These are phyloP conservation scores for Tupaia tana DNA, from an alignment of 2,113 vertebrate genomes.

Conservation along the genomic window DNA sequence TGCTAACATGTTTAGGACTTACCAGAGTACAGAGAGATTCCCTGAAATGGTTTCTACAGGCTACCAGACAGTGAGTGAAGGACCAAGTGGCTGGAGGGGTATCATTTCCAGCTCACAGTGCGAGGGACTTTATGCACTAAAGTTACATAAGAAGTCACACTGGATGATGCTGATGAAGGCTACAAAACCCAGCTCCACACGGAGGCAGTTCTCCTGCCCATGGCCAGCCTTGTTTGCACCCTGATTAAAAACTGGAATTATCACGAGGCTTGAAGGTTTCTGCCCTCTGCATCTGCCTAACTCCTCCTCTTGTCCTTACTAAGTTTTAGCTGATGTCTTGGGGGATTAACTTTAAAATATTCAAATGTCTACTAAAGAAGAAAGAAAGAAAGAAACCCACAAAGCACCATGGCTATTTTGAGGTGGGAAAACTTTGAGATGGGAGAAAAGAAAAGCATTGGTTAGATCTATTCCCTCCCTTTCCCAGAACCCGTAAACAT, in stretches of 20 bases:
- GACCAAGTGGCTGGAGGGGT: background rate
- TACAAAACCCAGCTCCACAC: background rate
- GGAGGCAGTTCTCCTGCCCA: background rate
- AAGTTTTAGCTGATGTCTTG: background rate
- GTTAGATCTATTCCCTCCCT: background rate
- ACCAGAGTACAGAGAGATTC: background rate
- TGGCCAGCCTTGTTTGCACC: background rate
- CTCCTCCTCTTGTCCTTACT: constrained; percentile 1
- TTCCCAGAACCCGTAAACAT: background rate
- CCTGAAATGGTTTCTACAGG: background rate
- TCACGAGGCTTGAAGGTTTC: background rate
- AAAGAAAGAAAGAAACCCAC: background rate
- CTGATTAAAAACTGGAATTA: background rate
- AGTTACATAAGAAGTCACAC: background rate
- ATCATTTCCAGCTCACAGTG: background rate
- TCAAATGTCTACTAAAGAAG: background rate
- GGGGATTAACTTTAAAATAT: constrained; percentile 7
- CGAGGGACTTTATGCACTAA: background rate
- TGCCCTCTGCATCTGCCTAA: background rate
- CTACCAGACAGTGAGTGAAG: background rate
- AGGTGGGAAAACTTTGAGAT: background rate
- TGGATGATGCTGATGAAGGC: background rate
- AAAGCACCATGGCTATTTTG: background rate
- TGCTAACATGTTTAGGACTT: background rate
- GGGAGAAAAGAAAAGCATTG: too few species aligned